Evolutionary conservation across 2,113 vertebrate species (phyloP).

Genomic region (Serranochromis macrocephalus): DNA sequence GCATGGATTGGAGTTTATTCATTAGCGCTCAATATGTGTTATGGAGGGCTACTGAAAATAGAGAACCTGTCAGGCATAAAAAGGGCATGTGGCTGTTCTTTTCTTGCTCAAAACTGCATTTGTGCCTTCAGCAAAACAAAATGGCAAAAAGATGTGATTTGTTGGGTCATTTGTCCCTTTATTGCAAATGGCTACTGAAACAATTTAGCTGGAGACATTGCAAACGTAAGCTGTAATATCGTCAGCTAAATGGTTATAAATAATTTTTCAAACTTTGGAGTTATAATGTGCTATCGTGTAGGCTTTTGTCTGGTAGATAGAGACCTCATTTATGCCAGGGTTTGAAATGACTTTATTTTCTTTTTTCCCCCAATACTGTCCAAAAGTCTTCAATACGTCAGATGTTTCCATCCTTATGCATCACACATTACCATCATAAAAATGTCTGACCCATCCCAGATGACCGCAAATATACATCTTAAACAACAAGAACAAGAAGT

Average conservation of each 20-base stretch:
- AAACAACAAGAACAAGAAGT: neutral
- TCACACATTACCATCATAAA: neutral
- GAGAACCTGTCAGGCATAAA: constrained; percentile 13
- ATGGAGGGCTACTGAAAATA: constrained; percentile 3
- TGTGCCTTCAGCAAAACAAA: constrained; percentile 7
- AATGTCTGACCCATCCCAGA: neutral
- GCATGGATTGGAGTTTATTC: neutral
- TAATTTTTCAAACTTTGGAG: neutral
- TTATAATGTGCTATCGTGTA: neutral
- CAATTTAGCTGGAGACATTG: neutral
- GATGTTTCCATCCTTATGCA: neutral
- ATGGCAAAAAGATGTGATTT: neutral
- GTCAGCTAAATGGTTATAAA: neutral
- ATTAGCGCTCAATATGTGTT: constrained; percentile 6
- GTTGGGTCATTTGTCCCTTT: neutral
- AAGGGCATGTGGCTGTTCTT: neutral
- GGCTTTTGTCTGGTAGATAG: neutral
- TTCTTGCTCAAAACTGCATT: constrained; percentile 2
- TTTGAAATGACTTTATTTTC: neutral
- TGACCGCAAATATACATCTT: neutral
- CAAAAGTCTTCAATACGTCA: neutral
- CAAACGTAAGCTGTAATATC: neutral
- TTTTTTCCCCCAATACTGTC: neutral
- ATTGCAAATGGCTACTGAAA: neutral
- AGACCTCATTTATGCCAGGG: neutral